Evolutionary conservation across 1,140 invertebrate species (phyloP), one percentile per base, ranked within the genome.

Genomic region (Tetragnatha versicolor): DNA sequence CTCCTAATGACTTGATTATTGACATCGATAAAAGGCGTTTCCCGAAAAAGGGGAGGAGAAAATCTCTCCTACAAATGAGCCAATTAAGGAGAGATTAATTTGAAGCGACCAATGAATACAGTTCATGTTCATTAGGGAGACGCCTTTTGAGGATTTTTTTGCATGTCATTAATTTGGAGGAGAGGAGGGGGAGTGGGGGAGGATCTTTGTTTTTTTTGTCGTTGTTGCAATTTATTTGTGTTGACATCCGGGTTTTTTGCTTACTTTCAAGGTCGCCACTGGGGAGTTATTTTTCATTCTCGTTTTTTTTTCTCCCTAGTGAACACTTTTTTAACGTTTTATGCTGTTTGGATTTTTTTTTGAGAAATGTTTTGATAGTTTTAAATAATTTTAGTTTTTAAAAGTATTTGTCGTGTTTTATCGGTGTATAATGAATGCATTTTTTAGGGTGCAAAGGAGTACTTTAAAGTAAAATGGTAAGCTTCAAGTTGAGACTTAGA

Each of bases 11-110:
- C 60, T 77, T 77, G 73, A 65, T 77, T 77, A 77, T 49, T 65
- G 73, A 17, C 58, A 31, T 65, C 73, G 61, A 77, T 77, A 77
- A 65, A 66, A 66, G 73, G 73, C 73, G 73, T 77, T 77, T 35
- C 73, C 29, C 7, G 35, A n/a, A 53, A 39, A 63, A 63, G 22
- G 61, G 73, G 72, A 49, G 60, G 47, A 55, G 61, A 45, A n/a
- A 73, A 61, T 33, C 27, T 31, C 70, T 31, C 9, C 73, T 66
- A 20, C 31, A 77, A 77, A 77, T 77, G 73, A 77, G 47, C 61
- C 47, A 66, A 77, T 77, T 77, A 77, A 66, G 73, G 61, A 61
- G 47, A 49, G 31, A 65, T 77, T 58, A 65, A 77, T 77, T 77
- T 66, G 17, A 27, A 33, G 42, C 73, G 31, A 20, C 73, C 73